These are phyloP conservation scores for Taurulus bubalis DNA, from an alignment of 2,113 vertebrate species.

Conservation along the genomic window DNA sequence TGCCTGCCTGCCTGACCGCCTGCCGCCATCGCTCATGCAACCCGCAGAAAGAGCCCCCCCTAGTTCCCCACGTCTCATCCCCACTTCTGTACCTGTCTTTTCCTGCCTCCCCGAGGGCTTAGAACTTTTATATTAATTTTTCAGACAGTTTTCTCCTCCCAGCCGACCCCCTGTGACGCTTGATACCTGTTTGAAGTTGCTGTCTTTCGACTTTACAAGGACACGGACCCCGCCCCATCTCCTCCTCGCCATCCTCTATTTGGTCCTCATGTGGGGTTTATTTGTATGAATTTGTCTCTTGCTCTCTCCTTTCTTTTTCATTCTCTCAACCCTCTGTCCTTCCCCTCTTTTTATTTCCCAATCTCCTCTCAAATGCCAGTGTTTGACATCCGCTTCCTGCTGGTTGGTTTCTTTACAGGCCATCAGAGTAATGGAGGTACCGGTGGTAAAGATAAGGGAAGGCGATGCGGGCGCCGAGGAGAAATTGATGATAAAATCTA, in stretches of 20 bases:
- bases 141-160: constrained; percentile 44
- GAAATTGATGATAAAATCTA: constrained; percentile 96
- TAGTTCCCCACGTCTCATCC: constrained; percentile 18
- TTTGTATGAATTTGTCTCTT: constrained; percentile 47
- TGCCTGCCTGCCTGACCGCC: constrained; percentile 56
- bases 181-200: constrained; percentile 71
- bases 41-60: constrained; percentile 15
- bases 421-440: constrained; percentile 96
- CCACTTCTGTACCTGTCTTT: constrained; percentile 14
- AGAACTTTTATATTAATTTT: constrained; percentile 70
- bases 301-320: background rate
- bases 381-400: constrained; percentile 69
- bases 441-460: constrained; percentile 97
- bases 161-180: constrained; percentile 26
- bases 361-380: constrained; percentile 30
- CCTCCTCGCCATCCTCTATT: background rate
- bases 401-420: constrained; percentile 90
- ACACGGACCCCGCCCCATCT: constrained; percentile 31
- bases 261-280: constrained; percentile 26
- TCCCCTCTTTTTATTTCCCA: background rate
- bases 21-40: constrained; percentile 37
- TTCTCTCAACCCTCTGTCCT: background rate
- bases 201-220: constrained; percentile 58
- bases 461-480: constrained; percentile 88
- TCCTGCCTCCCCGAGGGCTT: constrained; percentile 38